Percentiles rank a stretch among this genome's conserved stretches.
Evolutionary conservation across 2,113 vertebrate genomes (phyloP).

Genomic region (Nymphicus hollandicus): DNA sequence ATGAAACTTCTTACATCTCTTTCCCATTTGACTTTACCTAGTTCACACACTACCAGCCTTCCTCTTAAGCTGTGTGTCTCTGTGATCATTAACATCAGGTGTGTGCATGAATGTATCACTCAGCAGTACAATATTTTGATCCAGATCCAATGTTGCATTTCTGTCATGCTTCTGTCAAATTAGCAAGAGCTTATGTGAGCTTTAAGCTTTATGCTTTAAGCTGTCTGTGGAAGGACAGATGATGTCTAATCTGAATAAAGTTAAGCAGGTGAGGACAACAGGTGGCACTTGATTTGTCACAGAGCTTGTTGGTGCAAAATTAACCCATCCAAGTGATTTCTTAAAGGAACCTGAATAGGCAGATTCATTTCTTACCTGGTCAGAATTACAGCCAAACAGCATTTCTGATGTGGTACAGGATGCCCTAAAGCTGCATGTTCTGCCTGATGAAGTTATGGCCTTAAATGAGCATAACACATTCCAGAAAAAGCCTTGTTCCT

Average conservation of each 20-base stretch:
- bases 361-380: neutral
- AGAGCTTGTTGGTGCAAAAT: neutral
- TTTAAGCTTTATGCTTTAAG: slow-evolving; percentile 21
- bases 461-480: neutral
- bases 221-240: neutral
- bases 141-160: neutral
- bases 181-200: neutral
- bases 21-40: neutral
- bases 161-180: slow-evolving; percentile 34
- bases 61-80: neutral
- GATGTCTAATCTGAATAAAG: neutral
- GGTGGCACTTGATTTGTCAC: neutral
- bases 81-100: neutral
- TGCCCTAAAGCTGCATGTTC: neutral
- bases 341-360: neutral
- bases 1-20: neutral
- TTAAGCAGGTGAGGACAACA: neutral
- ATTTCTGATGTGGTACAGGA: neutral
- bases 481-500: neutral
- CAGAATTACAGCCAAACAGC: neutral
- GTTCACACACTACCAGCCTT: neutral
- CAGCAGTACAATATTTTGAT: slow-evolving; percentile 3
- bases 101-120: neutral
- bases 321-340: neutral
- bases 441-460: neutral